Evolutionary conservation across 1,140 invertebrate species (phyloP).

Genomic region (Zaprionus davidi): DNA sequence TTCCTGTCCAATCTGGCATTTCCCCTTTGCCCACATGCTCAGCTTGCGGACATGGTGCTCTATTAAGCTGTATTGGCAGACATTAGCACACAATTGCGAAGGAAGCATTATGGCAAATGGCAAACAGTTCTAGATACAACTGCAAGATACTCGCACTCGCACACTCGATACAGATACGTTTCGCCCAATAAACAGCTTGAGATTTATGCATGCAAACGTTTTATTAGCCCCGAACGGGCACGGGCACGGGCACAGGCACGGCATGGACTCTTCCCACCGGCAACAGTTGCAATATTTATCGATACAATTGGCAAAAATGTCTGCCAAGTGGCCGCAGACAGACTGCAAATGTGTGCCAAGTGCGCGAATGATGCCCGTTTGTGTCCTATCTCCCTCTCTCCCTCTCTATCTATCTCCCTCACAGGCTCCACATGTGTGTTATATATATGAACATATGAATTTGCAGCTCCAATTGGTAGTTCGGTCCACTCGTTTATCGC

Average conservation of each 20-base stretch:
- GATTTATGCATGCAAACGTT: constrained; percentile 65
- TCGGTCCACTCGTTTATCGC: constrained; percentile 46
- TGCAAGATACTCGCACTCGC: constrained; percentile 9
- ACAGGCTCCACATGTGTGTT: background rate
- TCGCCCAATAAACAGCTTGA: constrained; percentile 54
- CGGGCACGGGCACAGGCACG: too few relatives aligned
- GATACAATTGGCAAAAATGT: constrained; percentile 54
- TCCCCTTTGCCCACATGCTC: background rate
- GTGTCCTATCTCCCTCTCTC: background rate
- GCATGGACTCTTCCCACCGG: constrained; percentile 29
- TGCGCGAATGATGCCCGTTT: constrained; percentile 22
- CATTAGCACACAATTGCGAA: constrained; percentile 44
- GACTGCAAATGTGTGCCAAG: constrained; percentile 48
- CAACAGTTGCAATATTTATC: constrained; percentile 60
- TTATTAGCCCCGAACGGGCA: constrained; percentile 59
- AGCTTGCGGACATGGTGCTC: too few relatives aligned
- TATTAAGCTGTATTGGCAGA: constrained; percentile 30
- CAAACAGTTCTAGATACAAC: constrained; percentile 27
- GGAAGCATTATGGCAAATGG: constrained; percentile 35
- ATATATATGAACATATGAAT: constrained; percentile 7
- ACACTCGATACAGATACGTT: constrained; percentile 19
- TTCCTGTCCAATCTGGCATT: constrained; percentile 11
- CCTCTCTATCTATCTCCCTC: background rate
- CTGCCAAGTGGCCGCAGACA: constrained; percentile 46
- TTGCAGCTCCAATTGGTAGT: constrained; percentile 35